phyloP scores from a whole-genome alignment of 2,113 vertebrate genomes.

The Amphiprion ocellaris region DNA sequence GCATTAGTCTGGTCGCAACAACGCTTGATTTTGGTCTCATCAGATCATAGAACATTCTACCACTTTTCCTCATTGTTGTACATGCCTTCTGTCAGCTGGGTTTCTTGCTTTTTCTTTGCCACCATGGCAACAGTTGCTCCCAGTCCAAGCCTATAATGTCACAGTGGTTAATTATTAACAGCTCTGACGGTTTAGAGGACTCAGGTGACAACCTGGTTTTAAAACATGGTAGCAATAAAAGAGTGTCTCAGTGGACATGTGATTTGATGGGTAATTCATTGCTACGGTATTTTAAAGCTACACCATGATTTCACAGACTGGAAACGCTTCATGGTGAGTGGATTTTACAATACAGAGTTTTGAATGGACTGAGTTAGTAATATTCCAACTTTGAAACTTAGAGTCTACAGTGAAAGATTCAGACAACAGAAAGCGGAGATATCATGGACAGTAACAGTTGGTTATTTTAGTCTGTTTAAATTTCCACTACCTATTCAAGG shows the following conservation, averaged over 20 bases:
- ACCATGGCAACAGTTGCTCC: neutral
- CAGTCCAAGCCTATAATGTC: neutral
- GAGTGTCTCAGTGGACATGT: neutral
- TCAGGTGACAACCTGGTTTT: slow-evolving; percentile 45
- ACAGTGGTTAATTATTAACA: slow-evolving; percentile 73
- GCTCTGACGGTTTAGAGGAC: slow-evolving; percentile 16
- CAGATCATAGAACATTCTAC: neutral
- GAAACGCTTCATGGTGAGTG: too few relatives aligned
- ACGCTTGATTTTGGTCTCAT: neutral
- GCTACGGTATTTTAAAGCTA: neutral
- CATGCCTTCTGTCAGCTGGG: neutral
- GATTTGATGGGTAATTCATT: neutral
- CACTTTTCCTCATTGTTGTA: neutral
- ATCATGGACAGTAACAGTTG: too few relatives aligned
- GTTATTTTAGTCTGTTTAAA: too few relatives aligned
- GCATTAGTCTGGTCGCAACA: neutral
- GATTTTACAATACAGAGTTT: too few relatives aligned
- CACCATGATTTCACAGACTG: too few relatives aligned
- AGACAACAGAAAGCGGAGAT: too few relatives aligned
- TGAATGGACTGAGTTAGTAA: too few relatives aligned
- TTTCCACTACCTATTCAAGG: too few relatives aligned
- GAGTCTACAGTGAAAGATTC: too few relatives aligned
- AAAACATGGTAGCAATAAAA: neutral
- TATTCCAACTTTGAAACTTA: too few relatives aligned
- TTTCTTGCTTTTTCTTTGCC: neutral